Evolutionary conservation across 2,797 vertebrate species (phyloP), one percentile per base, ranked within the genome.

Genomic region (Parambassis ranga): DNA sequence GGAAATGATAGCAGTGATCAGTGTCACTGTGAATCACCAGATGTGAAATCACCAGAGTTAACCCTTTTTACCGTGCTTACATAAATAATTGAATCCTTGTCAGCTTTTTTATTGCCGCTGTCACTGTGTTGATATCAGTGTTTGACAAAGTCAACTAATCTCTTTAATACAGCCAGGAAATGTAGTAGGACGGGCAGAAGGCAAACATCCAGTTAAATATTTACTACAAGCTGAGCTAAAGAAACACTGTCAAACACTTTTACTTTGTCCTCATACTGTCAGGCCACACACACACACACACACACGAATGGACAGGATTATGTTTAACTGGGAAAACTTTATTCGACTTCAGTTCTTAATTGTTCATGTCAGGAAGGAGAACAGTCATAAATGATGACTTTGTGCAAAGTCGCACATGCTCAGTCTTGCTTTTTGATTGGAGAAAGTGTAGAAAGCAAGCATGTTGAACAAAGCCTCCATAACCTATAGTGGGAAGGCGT

Each of bases 151-250:
- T 24, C 41, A 1, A 16, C 10, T 16, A 39, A 50, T 10, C 6
- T 16, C 8, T 9, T 35, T 13, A 24, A 30, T 27, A 18, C 15
- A 20, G 38, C 23, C 2, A 1, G 35, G 38, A 32, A 26, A 31
- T 10, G 26, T 9, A 9, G 11, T 30, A 13, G 15, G 23, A 47
- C 0, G 30, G n/a, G 2, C 23, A 15, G 42, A 65, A 55, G 56
- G 42, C 72, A 81, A 85, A 82, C 62, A 56, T 4, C 1, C 5
- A n/a, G 77, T 84, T 81, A 83, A 78, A 74, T 19, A 82, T 87
- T 83, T 36, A 81, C 59, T 33, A 10, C 1, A 0, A 36, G 14
- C 4, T 0, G 4, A 20, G 30, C 15, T 18, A 18, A 16, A 50
- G 8, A 50, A 26, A 67, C 6, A 42, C 32, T 33, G n/a, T 13